phyloP scores from a whole-genome alignment of 2,113 vertebrate species.

The rat (Rattus norvegicus) region DNA sequence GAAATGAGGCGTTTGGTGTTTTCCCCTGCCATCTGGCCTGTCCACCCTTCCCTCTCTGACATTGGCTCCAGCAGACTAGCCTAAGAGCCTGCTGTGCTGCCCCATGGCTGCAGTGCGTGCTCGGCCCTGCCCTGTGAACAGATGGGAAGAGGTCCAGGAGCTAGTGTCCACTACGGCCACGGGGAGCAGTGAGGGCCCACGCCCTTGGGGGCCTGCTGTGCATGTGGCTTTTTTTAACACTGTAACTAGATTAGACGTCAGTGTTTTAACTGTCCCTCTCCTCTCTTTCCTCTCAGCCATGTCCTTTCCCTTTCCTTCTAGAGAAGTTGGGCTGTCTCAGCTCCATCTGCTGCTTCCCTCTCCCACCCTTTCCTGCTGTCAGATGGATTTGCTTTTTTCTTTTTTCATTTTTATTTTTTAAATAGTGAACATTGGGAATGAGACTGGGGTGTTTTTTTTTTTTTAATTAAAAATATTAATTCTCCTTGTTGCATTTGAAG shows the following conservation, averaged over 20 bases:
- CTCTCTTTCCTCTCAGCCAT: not conserved
- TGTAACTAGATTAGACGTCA: conserved; percentile 78
- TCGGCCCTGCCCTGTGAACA: conserved; percentile 56
- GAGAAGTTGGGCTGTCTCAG: conserved; percentile 61
- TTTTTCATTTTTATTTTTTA: conserved; percentile 36
- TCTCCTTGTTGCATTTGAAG: conserved; percentile 51
- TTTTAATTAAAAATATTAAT: not conserved
- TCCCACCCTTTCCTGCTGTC: conserved; percentile 35
- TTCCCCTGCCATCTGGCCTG: conserved; percentile 65
- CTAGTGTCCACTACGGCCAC: conserved; percentile 58
- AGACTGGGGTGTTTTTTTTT: conserved; percentile 60
- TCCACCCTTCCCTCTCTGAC: conserved; percentile 53
- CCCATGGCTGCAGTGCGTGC: not conserved
- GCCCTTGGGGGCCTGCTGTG: conserved; percentile 74
- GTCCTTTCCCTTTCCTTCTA: not conserved
- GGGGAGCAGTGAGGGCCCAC: conserved; percentile 72
- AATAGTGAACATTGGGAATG: conserved; percentile 58
- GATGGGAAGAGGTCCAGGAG: conserved; percentile 66
- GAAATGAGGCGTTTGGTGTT: conserved; percentile 75
- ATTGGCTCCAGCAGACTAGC: conserved; percentile 70
- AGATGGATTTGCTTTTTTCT: conserved; percentile 71
- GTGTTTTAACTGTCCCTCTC: conserved; percentile 76
- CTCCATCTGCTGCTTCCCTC: conserved; percentile 53
- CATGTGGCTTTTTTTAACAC: conserved; percentile 80
- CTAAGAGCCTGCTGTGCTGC: not conserved